Evolutionary conservation across 1,140 invertebrate genomes (phyloP).

Genomic region (Planococcus citri): DNA sequence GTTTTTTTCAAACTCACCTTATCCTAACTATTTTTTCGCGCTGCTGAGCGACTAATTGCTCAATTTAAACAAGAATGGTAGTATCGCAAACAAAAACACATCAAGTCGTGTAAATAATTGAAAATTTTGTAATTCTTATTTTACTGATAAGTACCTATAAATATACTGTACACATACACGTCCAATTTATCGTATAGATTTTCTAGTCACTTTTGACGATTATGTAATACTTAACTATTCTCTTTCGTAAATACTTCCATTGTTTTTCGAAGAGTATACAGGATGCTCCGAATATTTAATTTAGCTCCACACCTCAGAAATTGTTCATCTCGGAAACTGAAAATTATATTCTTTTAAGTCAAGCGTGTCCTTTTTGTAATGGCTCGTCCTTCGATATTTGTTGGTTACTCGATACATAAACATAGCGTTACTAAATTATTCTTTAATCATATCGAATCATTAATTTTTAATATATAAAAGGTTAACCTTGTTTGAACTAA

Average conservation of each 20-base stretch:
- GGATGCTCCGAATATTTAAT: background rate
- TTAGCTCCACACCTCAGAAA: background rate
- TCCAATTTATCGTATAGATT: too few species aligned
- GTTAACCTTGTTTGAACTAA: background rate
- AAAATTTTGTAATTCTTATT: too few species aligned
- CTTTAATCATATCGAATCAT: conserved; percentile 7
- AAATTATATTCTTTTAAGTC: conserved; percentile 8
- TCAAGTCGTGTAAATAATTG: too few species aligned
- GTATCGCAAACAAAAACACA: too few species aligned
- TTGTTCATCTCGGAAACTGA: background rate
- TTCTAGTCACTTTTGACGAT: background rate
- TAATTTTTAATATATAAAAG: background rate
- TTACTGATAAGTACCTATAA: too few species aligned
- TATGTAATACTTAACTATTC: background rate
- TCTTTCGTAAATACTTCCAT: background rate
- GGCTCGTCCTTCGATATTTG: background rate
- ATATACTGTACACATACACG: too few species aligned
- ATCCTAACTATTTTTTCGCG: too few species aligned
- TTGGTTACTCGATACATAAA: background rate
- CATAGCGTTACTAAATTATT: conserved; percentile 8
- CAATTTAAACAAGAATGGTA: too few species aligned
- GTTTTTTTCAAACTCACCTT: too few species aligned
- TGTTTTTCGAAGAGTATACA: background rate
- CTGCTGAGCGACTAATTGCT: too few species aligned
- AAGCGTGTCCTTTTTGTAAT: background rate